These are phyloP conservation scores for Sacculina carcini DNA, from an alignment of 2,888 invertebrate species.

Conservation along the genomic window DNA sequence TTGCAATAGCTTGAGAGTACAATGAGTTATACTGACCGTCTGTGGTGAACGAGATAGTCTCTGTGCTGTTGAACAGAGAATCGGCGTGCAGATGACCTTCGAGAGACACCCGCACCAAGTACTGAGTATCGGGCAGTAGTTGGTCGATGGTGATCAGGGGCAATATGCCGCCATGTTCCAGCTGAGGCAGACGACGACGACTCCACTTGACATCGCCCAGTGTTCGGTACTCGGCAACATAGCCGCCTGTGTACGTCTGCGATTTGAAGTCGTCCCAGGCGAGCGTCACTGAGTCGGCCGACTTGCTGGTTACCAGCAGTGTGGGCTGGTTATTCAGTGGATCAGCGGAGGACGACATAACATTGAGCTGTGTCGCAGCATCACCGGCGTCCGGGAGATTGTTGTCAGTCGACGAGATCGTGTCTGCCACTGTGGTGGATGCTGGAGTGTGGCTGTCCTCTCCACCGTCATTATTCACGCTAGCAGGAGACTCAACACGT, in stretches of 20 bases:
- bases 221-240: slow-evolving; percentile 16
- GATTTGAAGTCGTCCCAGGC: slow-evolving; percentile 19
- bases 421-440: no score
- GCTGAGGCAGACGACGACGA: background rate
- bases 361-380: background rate
- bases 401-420: no score
- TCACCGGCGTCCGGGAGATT: no score
- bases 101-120: slow-evolving; percentile 16
- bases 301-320: slow-evolving; percentile 16
- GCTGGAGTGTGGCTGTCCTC: no score
- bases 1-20: background rate
- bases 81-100: slow-evolving; percentile 15
- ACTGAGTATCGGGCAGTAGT: slow-evolving; percentile 8
- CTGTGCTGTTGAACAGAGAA: slow-evolving; percentile 15
- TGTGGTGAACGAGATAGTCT: slow-evolving; percentile 16
- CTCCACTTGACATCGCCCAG: background rate
- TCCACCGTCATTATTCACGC: no score
- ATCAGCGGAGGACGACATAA: background rate
- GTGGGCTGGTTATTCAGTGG: slow-evolving; percentile 13
- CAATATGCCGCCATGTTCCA: slow-evolving; percentile 5
- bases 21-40: slow-evolving; percentile 14
- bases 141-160: slow-evolving; percentile 11
- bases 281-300: slow-evolving; percentile 16
- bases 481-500: no score
- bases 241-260: slow-evolving; percentile 15